Evolutionary conservation across 2,888 invertebrate genomes (phyloP), one percentile per base, ranked within the genome.

Genomic region (Eledona agricola): DNA sequence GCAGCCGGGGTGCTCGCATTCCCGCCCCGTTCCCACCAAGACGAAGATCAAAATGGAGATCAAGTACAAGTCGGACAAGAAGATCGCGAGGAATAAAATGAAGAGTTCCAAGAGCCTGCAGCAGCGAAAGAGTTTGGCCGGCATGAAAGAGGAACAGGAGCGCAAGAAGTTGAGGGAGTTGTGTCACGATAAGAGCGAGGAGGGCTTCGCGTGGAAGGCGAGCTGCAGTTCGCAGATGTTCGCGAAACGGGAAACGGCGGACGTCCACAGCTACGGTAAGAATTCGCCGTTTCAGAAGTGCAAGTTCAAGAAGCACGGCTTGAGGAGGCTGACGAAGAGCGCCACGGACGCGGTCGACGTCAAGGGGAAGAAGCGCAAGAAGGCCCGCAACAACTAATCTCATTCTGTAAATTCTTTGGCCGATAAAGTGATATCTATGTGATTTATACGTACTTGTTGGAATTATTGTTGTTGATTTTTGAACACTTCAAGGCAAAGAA

Each of bases 321-420:
- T 76, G 40, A 60, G 75, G 13, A 57, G 74, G 32, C 55, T 75
- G 17, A 62, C 70, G 5, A 67, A 68, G 46, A 58, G 63, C 9
- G 53, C 66, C 4, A 72, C 72, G 19, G 51, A 65, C 4, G 29
- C 64, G 2, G 63, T 59, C 4, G 75, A 74, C 52, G 61, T 66
- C 3, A 73, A 72, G 55, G 65, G 67, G 47, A 75, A 74, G 56
- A 74, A 73, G 62, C 57, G 66, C 28, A 74, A 73, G 58, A 74
- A 73, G 58, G 49, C 69, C 17, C 64, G 12, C 71, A 71, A 58
- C 67, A 65, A 22, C 6, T 25, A 10, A 2, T 5, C 12, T 38
- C 4, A 12, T 29, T 23, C 7, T 38, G 38, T 38, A 38, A 38
- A 38, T 38, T 38, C 4, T 17, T 28, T 26, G 42, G 20, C 19